A percentile compares a stretch with the other conserved stretches of the same genome.
Evolutionary conservation across 2,113 vertebrate species (phyloP).

Genomic region (Oreochromis spilurus): DNA sequence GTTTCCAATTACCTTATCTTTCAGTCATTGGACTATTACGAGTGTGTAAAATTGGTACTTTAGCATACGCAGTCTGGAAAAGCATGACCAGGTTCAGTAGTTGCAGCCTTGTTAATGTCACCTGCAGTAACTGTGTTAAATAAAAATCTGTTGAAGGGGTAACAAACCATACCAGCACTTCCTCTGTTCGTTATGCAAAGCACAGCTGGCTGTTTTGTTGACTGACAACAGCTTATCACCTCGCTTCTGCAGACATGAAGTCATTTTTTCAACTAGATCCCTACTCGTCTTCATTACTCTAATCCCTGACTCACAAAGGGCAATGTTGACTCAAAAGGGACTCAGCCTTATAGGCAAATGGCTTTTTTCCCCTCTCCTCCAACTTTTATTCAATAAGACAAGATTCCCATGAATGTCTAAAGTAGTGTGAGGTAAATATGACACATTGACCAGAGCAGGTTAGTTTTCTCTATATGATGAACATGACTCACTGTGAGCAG

Average conservation of each 20-base stretch:
- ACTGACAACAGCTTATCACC: conserved; percentile 15
- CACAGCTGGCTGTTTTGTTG: background rate
- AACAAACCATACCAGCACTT: background rate
- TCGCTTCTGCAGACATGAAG: background rate
- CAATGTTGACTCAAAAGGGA: conserved; percentile 4
- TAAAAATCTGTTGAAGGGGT: background rate
- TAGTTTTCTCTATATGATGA: background rate
- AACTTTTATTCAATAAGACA: background rate
- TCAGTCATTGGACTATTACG: background rate
- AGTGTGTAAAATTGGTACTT: background rate
- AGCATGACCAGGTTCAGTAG: background rate
- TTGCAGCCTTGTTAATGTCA: background rate
- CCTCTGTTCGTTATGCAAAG: background rate
- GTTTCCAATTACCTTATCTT: background rate
- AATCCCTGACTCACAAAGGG: conserved; percentile 45
- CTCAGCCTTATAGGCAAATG: background rate
- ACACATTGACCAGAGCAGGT: background rate
- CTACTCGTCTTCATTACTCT: conserved; percentile 38
- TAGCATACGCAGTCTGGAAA: background rate
- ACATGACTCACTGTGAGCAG: background rate
- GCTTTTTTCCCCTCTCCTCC: background rate
- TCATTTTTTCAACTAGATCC: conserved; percentile 5
- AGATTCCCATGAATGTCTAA: background rate
- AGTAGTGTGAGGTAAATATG: background rate
- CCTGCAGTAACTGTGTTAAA: background rate